Percentiles rank a stretch among this genome's conserved stretches.
These are phyloP conservation scores for Eustalomyia histrio DNA, from an alignment of 2,888 invertebrate species.

Conservation along the genomic window DNA sequence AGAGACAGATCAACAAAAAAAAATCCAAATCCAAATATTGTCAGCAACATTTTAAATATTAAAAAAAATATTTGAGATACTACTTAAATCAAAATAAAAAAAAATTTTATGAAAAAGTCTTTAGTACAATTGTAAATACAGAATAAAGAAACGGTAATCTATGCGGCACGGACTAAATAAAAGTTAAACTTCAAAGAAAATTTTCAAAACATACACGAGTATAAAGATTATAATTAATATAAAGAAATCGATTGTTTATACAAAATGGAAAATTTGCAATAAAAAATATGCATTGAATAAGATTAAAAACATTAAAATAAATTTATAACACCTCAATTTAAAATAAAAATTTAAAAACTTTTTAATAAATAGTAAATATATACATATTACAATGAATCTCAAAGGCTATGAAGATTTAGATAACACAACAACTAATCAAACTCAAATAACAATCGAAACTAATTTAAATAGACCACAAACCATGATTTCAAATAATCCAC, in stretches of 20 bases:
- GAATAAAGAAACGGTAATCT: conserved; percentile 23
- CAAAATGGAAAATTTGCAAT: background rate
- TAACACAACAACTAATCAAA: conserved; percentile 32
- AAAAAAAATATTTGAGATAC: conserved; percentile 12
- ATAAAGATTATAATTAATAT: background rate
- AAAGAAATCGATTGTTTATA: background rate
- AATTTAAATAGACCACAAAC: background rate
- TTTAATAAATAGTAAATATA: background rate
- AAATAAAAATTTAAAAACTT: background rate
- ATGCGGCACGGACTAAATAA: conserved; percentile 12
- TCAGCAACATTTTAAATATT: background rate
- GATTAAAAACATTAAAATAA: background rate
- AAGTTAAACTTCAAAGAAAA: conserved; percentile 1
- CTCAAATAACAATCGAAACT: conserved; percentile 43
- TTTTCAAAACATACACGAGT: background rate
- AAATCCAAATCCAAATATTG: conserved; percentile 10
- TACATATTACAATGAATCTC: conserved; percentile 43
- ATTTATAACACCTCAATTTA: background rate
- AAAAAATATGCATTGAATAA: background rate
- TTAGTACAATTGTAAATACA: conserved; percentile 38
- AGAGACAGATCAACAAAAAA: conserved; percentile 15
- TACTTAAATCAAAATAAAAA: conserved; percentile 1
- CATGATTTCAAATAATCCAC: background rate
- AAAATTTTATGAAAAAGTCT: conserved; percentile 2
- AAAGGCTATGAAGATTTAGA: conserved; percentile 69